These are phyloP conservation scores for Meriones psammophilus DNA, from an alignment of 2,797 vertebrate genomes.

Conservation along the genomic window DNA sequence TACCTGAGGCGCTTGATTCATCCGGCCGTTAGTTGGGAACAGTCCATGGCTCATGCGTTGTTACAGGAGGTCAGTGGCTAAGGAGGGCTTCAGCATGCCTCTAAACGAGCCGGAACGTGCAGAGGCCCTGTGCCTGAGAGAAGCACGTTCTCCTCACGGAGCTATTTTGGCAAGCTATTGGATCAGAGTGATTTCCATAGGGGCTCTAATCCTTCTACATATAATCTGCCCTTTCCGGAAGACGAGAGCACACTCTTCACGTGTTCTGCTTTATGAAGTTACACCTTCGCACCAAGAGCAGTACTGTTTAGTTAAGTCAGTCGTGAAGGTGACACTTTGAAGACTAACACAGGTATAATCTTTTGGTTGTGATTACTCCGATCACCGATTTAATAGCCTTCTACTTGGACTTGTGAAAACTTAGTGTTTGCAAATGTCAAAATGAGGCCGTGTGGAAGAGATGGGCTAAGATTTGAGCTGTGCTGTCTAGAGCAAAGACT, in stretches of 20 bases:
- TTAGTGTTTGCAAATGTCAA: not conserved
- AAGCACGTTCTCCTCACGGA: not conserved
- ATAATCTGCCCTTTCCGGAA: slow-evolving; percentile 20
- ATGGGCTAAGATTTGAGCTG: not conserved
- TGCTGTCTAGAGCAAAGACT: not conserved
- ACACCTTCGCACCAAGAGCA: not conserved
- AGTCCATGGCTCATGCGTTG: not conserved
- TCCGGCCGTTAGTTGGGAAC: not conserved
- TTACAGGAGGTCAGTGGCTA: not conserved
- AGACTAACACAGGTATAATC: not conserved
- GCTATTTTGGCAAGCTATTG: not conserved
- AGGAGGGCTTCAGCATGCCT: not conserved
- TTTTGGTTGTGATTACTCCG: not conserved
- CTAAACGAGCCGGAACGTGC: not conserved
- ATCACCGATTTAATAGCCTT: not conserved
- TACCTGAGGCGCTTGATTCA: not conserved
- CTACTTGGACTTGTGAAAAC: not conserved
- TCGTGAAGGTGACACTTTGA: not conserved
- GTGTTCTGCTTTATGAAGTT: not conserved
- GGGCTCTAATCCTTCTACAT: not conserved
- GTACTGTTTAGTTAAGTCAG: not conserved
- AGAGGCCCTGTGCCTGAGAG: not conserved
- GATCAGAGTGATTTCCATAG: slow-evolving; percentile 37
- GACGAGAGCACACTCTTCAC: not conserved
- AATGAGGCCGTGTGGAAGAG: not conserved